Conservation (phyloP, 2,113 vertebrate species). For the Epinephelus fuscoguttatus region DNA sequence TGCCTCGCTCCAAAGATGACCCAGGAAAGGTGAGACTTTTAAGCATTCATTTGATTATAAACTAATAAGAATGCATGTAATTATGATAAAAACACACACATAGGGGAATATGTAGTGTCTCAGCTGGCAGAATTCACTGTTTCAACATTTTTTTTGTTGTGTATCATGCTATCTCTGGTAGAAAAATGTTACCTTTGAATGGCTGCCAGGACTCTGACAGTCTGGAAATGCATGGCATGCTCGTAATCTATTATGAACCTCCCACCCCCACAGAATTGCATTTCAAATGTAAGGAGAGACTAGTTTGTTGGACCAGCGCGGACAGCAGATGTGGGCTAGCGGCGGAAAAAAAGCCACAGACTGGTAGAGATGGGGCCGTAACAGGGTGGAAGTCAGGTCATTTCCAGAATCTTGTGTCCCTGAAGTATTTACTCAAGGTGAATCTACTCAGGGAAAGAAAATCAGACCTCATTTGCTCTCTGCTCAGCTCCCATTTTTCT, state of each 20-base stretch:
- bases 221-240: constrained; percentile 77
- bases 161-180: constrained; percentile 61
- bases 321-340: constrained; percentile 46
- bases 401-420: constrained; percentile 36
- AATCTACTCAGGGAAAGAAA: constrained; percentile 1
- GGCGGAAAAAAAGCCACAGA: constrained; percentile 23
- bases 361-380: constrained; percentile 31
- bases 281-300: constrained; percentile 65
- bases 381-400: constrained; percentile 40
- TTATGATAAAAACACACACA: neutral
- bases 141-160: constrained; percentile 38
- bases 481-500: constrained; percentile 21
- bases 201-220: constrained; percentile 74
- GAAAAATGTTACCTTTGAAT: constrained; percentile 76
- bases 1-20: constrained; percentile 90
- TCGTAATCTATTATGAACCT: constrained; percentile 75
- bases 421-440: constrained; percentile 43
- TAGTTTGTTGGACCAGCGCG: constrained; percentile 41
- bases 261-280: constrained; percentile 66
- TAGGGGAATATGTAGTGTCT: constrained; percentile 36
- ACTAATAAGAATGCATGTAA: constrained; percentile 4
- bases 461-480: constrained; percentile 29
- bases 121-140: constrained; percentile 40
- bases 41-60: constrained; percentile 9
- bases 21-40: constrained; percentile 85